Conservation (phyloP, 23 tunicate genomes). For the Styela clava region DNA sequence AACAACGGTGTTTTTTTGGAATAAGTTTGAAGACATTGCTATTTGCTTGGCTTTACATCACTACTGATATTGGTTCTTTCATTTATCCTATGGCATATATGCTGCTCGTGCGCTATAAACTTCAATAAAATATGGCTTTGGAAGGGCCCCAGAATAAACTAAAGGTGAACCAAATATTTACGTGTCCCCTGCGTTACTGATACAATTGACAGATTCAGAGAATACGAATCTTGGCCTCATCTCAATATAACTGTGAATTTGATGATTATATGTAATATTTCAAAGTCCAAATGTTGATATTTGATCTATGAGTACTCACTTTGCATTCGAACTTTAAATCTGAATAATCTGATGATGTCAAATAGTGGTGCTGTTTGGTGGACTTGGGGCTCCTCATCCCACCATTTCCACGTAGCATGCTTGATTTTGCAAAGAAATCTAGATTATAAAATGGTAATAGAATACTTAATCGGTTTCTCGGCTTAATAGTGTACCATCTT, state of each 20-base stretch:
- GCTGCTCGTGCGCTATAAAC: not conserved
- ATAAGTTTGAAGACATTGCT: not conserved
- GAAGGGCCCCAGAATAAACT: not conserved
- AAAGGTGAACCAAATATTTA: too few species aligned
- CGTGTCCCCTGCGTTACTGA: too few species aligned
- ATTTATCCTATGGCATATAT: too few species aligned
- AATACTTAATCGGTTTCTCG: not conserved
- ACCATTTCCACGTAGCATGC: conserved; percentile 78
- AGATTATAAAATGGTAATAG: too few species aligned
- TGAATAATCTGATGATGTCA: conserved; percentile 54
- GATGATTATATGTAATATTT: too few species aligned
- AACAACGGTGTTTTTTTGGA: not conserved
- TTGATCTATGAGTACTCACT: too few species aligned
- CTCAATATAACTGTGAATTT: too few species aligned
- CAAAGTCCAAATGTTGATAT: too few species aligned
- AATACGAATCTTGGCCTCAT: too few species aligned
- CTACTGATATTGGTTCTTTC: too few species aligned
- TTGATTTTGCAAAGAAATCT: conserved; percentile 65
- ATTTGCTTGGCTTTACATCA: too few species aligned
- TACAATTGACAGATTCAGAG: too few species aligned
- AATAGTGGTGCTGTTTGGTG: conserved; percentile 70
- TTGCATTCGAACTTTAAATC: conserved; percentile 62
- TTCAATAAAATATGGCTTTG: not conserved
- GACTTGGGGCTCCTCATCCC: conserved; percentile 72
- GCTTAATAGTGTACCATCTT: not conserved